Percentiles rank a stretch among this genome's conserved stretches.
Evolutionary conservation across 1,140 invertebrate genomes (phyloP).

Genomic region (Papilio helenus): DNA sequence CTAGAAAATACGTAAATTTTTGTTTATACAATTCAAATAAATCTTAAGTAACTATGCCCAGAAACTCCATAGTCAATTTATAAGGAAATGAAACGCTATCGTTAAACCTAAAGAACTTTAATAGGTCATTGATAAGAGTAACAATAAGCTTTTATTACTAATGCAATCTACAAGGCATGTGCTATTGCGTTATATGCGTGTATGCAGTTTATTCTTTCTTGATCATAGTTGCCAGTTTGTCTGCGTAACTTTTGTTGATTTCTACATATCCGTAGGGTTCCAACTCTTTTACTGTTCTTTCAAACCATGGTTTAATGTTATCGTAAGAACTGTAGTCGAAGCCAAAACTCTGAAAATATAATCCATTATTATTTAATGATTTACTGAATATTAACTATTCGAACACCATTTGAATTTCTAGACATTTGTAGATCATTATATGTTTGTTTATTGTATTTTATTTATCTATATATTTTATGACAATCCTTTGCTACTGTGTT

Average conservation of each 20-base stretch:
- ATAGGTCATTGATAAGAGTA: slow-evolving; percentile 49
- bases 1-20: not conserved
- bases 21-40: not conserved
- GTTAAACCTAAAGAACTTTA: slow-evolving; percentile 27
- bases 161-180: slow-evolving; percentile 3
- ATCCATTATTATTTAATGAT: too few species aligned
- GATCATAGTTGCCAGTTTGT: slow-evolving; percentile 66
- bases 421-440: not conserved
- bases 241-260: slow-evolving; percentile 85
- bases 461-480: not conserved
- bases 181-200: not conserved
- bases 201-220: slow-evolving; percentile 61
- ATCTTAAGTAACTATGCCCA: not conserved
- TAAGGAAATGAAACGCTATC: slow-evolving; percentile 24
- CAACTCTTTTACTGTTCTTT: slow-evolving; percentile 85
- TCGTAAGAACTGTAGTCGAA: slow-evolving; percentile 86
- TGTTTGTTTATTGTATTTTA: not conserved
- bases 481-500: not conserved
- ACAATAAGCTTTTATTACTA: slow-evolving; percentile 46
- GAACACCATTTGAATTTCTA: not conserved
- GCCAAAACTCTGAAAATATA: slow-evolving; percentile 85
- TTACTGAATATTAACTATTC: not conserved
- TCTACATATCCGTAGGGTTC: slow-evolving; percentile 87
- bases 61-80: not conserved
- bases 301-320: slow-evolving; percentile 88